These are phyloP conservation scores for Harpalus rubripes DNA, from an alignment of 2,888 invertebrate genomes.

Conservation along the genomic window DNA sequence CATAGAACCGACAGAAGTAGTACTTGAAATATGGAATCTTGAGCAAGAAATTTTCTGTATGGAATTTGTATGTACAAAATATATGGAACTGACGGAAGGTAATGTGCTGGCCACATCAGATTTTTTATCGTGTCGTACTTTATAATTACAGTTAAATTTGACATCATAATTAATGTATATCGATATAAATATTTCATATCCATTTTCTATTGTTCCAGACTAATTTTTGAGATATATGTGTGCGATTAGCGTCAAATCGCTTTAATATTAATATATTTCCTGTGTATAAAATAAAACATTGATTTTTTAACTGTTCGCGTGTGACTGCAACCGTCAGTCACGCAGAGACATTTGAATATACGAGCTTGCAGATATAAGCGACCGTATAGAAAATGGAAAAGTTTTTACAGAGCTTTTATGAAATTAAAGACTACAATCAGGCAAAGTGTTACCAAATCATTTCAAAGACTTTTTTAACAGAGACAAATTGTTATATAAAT, in stretches of 20 bases:
- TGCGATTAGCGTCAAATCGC: constrained; percentile 10
- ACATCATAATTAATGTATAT: background rate
- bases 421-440: constrained; percentile 35
- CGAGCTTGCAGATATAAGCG: constrained; percentile 22
- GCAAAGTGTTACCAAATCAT: constrained; percentile 31
- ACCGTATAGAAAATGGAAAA: constrained; percentile 22
- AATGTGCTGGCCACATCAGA: too few species aligned
- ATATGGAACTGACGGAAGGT: too few species aligned
- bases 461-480: background rate
- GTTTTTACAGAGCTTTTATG: constrained; percentile 39
- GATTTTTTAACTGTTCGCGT: constrained; percentile 29
- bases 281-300: constrained; percentile 43
- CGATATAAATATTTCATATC: background rate
- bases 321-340: constrained; percentile 24
- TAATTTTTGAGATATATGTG: constrained; percentile 6
- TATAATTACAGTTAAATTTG: background rate
- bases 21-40: too few species aligned
- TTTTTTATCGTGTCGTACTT: background rate
- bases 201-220: background rate
- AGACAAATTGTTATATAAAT: background rate
- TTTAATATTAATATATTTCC: constrained; percentile 35
- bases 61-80: too few species aligned
- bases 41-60: too few species aligned
- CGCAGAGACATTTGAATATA: constrained; percentile 31
- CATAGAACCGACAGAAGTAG: too few species aligned